Conservation (phyloP, 2,113 vertebrate genomes). For the Nothocercus nigrocapillus region DNA sequence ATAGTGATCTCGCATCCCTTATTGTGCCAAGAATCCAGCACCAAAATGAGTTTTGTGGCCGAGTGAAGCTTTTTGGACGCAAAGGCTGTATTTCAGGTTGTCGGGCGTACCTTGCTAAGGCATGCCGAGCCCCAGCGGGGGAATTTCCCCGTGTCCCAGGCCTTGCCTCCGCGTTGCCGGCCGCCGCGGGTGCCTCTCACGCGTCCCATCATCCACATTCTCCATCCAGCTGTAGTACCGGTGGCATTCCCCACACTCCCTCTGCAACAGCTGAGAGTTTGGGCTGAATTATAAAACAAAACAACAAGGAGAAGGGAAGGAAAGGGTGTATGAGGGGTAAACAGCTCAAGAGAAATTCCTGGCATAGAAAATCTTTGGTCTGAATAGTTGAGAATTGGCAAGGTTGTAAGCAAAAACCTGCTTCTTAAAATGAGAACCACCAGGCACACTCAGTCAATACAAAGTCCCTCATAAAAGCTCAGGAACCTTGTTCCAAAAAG, state of each 20-base stretch:
- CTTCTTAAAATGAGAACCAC: constrained; percentile 46
- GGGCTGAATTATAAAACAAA: constrained; percentile 63
- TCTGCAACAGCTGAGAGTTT: constrained; percentile 65
- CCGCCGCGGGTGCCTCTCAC: background rate
- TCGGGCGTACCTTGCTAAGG: background rate
- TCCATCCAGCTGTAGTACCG: background rate
- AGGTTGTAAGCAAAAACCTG: constrained; percentile 50
- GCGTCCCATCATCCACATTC: background rate
- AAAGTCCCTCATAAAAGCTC: background rate
- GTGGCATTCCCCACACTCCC: background rate
- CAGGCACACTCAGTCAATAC: background rate
- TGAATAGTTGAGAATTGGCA: constrained; percentile 56
- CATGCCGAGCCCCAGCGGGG: background rate
- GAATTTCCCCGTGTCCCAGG: background rate
- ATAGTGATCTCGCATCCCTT: background rate
- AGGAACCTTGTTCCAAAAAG: constrained; percentile 10
- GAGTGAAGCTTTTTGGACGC: background rate
- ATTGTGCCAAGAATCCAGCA: background rate
- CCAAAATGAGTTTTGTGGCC: background rate
- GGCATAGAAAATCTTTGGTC: constrained; percentile 49
- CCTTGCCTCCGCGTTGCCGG: background rate
- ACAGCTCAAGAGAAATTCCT: constrained; percentile 50
- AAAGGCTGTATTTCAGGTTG: background rate
- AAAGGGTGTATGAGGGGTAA: background rate
- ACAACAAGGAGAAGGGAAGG: background rate